phyloP scores from a whole-genome alignment of 2,113 vertebrate species.

The Agelaius tricolor region DNA sequence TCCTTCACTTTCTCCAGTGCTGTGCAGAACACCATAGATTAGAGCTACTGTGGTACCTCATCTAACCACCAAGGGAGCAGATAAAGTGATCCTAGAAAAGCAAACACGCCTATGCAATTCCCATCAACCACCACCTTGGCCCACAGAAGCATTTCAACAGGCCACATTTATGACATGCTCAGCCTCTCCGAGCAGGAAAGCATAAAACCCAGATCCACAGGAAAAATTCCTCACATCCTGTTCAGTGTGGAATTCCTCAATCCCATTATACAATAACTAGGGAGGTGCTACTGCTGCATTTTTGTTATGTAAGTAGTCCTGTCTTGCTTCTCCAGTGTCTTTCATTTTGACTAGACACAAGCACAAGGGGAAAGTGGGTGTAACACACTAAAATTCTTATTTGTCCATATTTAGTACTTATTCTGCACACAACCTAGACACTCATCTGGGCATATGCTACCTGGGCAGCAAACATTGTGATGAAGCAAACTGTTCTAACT shows the following conservation, averaged over 20 bases:
- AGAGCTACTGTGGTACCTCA: background rate
- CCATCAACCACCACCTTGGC: background rate
- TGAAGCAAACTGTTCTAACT: background rate
- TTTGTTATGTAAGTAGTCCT: background rate
- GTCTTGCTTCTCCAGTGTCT: background rate
- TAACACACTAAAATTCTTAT: background rate
- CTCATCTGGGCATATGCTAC: background rate
- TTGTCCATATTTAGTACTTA: background rate
- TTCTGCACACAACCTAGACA: background rate
- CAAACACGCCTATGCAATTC: background rate
- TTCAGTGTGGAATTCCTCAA: background rate
- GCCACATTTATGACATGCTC: background rate
- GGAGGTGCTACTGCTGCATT: background rate
- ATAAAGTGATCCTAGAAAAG: constrained; percentile 7
- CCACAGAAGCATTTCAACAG: background rate
- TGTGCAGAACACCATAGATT: background rate
- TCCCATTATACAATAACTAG: background rate
- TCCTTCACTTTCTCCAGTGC: background rate
- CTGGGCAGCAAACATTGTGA: background rate
- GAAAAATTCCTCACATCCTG: background rate
- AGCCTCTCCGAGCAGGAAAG: background rate
- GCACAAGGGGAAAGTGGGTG: background rate
- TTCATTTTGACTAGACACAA: background rate
- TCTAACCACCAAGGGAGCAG: background rate
- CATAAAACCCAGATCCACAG: background rate